Percentiles rank a stretch among this genome's conserved stretches.
These are phyloP conservation scores for Carassius carassius DNA, from an alignment of 2,113 vertebrate genomes.

Conservation along the genomic window DNA sequence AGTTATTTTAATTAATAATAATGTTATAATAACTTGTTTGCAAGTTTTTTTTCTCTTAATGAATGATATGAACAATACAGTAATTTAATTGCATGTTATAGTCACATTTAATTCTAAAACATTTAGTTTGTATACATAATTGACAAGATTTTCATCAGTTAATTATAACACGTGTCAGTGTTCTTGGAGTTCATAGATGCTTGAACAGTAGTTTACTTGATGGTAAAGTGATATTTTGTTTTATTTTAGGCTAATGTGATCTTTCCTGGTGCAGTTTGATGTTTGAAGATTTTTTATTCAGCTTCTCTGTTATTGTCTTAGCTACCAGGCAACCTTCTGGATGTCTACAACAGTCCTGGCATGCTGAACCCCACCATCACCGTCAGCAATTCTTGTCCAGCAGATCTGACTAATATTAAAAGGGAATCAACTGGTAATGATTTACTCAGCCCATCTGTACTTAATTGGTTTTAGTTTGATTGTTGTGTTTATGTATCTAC, in stretches of 20 bases:
- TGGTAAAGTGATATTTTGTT: not conserved
- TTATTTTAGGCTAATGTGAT: not conserved
- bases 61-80: not conserved
- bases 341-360: slow-evolving; percentile 80
- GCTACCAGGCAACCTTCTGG: slow-evolving; percentile 85
- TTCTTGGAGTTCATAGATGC: not conserved
- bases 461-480: not conserved
- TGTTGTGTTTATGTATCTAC: not conserved
- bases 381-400: slow-evolving; percentile 89
- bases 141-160: too few relatives aligned
- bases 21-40: not conserved
- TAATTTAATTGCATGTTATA: not conserved
- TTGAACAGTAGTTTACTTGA: not conserved
- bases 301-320: slow-evolving; percentile 35
- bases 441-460: not conserved
- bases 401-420: slow-evolving; percentile 87
- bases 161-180: too few relatives aligned
- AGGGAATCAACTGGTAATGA: slow-evolving; percentile 80
- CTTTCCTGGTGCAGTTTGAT: not conserved
- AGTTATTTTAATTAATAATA: not conserved
- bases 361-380: slow-evolving; percentile 77
- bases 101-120: not conserved
- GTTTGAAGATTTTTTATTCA: not conserved
- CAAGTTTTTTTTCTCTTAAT: not conserved
- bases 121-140: too few relatives aligned